phyloP scores from a whole-genome alignment of 2,888 invertebrate genomes.

The Orgyia antiqua region DNA sequence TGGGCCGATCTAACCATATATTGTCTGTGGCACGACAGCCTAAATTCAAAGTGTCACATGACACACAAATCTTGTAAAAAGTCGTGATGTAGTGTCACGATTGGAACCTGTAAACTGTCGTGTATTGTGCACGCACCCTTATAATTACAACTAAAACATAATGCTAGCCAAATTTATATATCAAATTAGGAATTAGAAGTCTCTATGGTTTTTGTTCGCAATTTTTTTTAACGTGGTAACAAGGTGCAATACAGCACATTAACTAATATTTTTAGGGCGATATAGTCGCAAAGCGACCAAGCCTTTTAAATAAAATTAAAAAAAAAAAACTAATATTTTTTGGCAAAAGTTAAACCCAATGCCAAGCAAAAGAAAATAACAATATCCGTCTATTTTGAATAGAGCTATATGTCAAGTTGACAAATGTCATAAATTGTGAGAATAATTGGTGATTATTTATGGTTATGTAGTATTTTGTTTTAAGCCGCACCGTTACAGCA shows the following conservation, averaged over 20 bases:
- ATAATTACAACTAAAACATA: slow-evolving; percentile 9
- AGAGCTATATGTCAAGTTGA: slow-evolving; percentile 1
- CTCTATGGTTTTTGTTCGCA: no score
- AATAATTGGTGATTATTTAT: slow-evolving; percentile 4
- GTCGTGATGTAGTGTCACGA: slow-evolving; percentile 52
- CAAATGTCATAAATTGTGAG: slow-evolving; percentile 2
- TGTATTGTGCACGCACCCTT: slow-evolving; percentile 24
- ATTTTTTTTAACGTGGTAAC: no score
- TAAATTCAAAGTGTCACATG: slow-evolving; percentile 22
- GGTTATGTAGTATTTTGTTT: slow-evolving; percentile 1
- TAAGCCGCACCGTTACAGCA: neutral
- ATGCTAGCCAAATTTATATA: no score
- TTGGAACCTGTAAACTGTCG: slow-evolving; percentile 23
- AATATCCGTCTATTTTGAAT: neutral
- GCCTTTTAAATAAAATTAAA: no score
- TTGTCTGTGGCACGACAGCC: slow-evolving; percentile 19
- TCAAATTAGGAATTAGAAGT: no score
- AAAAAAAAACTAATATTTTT: no score
- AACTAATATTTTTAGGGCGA: no score
- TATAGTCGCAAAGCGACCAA: no score
- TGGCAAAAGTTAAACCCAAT: no score
- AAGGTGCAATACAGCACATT: no score
- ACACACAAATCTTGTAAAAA: slow-evolving; percentile 22
- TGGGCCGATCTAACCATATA: slow-evolving; percentile 16
- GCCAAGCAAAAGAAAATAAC: no score